phyloP scores from a whole-genome alignment of 1,140 invertebrate species.

The Artemia franciscana region DNA sequence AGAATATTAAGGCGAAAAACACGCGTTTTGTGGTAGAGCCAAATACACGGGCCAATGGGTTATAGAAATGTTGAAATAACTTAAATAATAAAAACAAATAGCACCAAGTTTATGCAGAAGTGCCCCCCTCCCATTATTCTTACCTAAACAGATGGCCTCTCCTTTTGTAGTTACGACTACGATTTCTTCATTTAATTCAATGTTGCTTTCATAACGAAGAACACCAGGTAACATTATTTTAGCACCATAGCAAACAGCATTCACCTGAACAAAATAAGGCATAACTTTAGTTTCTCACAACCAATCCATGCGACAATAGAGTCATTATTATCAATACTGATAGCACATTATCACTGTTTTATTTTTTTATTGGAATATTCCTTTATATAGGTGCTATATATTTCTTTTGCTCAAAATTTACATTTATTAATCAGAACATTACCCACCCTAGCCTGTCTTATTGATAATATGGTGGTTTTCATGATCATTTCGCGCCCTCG shows the following conservation, averaged over 20 bases:
- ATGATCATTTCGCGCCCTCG: too few species aligned
- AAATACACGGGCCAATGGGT: background rate
- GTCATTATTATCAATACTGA: too few species aligned
- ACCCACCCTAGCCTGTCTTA: too few species aligned
- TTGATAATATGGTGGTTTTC: too few species aligned
- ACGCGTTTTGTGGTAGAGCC: background rate
- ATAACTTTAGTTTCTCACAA: too few species aligned
- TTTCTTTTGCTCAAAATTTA: too few species aligned
- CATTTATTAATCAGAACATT: too few species aligned
- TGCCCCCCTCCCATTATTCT: too few species aligned
- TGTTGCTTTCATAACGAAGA: slow-evolving; percentile 86
- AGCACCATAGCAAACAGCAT: slow-evolving; percentile 96
- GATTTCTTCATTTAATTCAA: slow-evolving; percentile 92
- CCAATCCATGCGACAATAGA: too few species aligned
- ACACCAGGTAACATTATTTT: slow-evolving; percentile 91
- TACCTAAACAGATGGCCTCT: slow-evolving; percentile 76
- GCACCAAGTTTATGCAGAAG: background rate
- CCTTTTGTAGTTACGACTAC: slow-evolving; percentile 97
- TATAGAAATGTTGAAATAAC: slow-evolving; percentile 13
- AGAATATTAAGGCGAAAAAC: slow-evolving; percentile 2
- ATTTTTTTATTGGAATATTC: too few species aligned
- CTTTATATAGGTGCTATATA: too few species aligned
- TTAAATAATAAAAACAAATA: background rate
- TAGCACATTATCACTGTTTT: too few species aligned
- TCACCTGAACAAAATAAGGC: slow-evolving; percentile 46